These are phyloP conservation scores for Falco columbarius DNA, from an alignment of 2,797 vertebrate genomes.

Conservation along the genomic window DNA sequence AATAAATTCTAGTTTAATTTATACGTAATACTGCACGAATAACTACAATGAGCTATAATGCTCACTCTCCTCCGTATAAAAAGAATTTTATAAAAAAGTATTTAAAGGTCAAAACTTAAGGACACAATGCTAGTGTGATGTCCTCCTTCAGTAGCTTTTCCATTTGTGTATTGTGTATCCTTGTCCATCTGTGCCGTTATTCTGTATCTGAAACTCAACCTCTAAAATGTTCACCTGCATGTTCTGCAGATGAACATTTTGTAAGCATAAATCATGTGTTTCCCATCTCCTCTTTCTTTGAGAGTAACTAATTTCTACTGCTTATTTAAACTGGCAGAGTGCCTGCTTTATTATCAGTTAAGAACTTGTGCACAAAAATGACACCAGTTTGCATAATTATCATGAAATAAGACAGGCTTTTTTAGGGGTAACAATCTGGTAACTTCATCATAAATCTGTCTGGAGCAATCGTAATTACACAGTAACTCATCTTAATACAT, in stretches of 20 bases:
- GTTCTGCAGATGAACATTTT: neutral
- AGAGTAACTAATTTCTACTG: constrained; percentile 52
- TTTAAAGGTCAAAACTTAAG: neutral
- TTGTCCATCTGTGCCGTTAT: neutral
- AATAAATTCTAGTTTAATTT: neutral
- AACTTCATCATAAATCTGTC: constrained; percentile 67
- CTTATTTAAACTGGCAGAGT: constrained; percentile 61
- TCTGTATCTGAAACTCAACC: neutral
- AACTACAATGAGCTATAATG: neutral
- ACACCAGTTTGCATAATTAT: constrained; percentile 63
- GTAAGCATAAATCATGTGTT: neutral
- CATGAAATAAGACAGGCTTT: constrained; percentile 64
- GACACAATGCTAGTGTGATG: neutral
- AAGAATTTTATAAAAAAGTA: neutral
- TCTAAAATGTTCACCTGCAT: neutral
- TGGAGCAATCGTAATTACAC: constrained; percentile 66
- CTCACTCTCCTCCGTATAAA: neutral
- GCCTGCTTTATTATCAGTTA: constrained; percentile 70
- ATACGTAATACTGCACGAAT: neutral
- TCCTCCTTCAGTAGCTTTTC: neutral
- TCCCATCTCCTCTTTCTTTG: neutral
- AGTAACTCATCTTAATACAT: constrained; percentile 67
- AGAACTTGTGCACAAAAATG: constrained; percentile 53
- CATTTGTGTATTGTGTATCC: neutral
- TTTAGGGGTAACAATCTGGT: constrained; percentile 66